Base-by-base conservation (phyloP, 2,888 invertebrate genomes). In the Brachyptera risi region DNA sequence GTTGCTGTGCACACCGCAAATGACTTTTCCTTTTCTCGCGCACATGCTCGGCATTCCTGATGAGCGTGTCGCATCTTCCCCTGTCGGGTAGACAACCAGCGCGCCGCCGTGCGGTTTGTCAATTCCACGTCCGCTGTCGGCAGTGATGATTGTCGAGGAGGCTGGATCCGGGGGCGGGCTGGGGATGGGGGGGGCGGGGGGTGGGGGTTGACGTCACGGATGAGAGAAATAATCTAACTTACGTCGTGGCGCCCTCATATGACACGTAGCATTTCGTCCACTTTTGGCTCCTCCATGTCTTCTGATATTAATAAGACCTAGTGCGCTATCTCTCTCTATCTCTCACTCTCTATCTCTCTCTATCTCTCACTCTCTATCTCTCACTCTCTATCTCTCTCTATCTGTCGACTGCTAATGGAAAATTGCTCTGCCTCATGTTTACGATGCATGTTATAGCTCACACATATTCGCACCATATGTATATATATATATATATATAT, bases 231-330 rank as follows among this genome's bases (percentile, higher is more conserved):
- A 51, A 51, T 51, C 51, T 51, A 51, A 51, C 31, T 51, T 54
- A 37, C 54, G 54, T 37, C 54, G 54, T 21, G 15, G 15, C 51
- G 51, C 4, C 50, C 27, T 17, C 50, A 31, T 15, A n/a, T n/a
- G 50, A 26, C 50, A 51, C 50, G 50, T 51, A 51, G 26, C 50
- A 27, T 51, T 26, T 2, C 27, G 11, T 51, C 50, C 27, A n/a
- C n/a, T n/a, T n/a, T n/a, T n/a, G n/a, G n/a, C n/a, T n/a, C n/a
- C n/a, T 19, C 19, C 19, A 21, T 3, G 17, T 17, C 44, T 3
- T 35, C 37, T 51, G 54, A 37, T 54, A 54, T 54, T 54, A 54
- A 54, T 54, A 54, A 54, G 54, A 37, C 54, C 37, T 26, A 5
- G 50, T 27, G n/a, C n/a, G n/a, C n/a, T n/a, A n/a, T n/a, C n/a